Percentiles rank a stretch among this genome's conserved stretches.
Conservation (phyloP, 30 jellyfish, hydroid and myxozoan species). For the Hydra vulgaris region DNA sequence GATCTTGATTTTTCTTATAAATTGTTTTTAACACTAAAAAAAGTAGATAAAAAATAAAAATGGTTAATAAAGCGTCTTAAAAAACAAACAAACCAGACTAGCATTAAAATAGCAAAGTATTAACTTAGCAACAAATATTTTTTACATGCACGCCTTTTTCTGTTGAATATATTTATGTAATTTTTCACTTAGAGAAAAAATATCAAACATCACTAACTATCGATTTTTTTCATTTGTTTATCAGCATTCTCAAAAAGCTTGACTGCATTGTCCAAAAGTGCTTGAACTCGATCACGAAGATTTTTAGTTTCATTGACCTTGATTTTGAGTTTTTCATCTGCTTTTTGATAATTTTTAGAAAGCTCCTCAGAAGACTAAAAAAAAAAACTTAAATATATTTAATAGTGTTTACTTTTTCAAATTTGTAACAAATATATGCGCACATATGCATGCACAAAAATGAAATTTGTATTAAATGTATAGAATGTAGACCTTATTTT, state of each 20-base stretch:
- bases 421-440: too few relatives aligned
- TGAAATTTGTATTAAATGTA: too few relatives aligned
- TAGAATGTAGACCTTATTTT: too few relatives aligned
- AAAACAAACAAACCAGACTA: too few relatives aligned
- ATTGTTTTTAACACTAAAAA: constrained; percentile 34
- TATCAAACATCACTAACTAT: constrained; percentile 12
- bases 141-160: not conserved
- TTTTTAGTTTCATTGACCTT: constrained; percentile 25
- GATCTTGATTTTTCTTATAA: constrained; percentile 41
- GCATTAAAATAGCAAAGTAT: not conserved
- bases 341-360: not conserved
- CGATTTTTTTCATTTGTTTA: constrained; percentile 7
- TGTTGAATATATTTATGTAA: too few relatives aligned
- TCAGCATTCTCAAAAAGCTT: constrained; percentile 12
- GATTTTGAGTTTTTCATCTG: not conserved
- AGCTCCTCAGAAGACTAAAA: not conserved
- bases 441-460: too few relatives aligned
- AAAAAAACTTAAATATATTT: too few relatives aligned
- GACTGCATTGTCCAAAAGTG: constrained; percentile 22
- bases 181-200: too few relatives aligned
- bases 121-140: not conserved
- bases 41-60: not conserved
- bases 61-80: not conserved
- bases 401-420: too few relatives aligned
- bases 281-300: constrained; percentile 28